A percentile compares a stretch with the other conserved stretches of the same genome.
Conservation (phyloP, 2,797 vertebrate genomes). For the Clamator glandarius region DNA sequence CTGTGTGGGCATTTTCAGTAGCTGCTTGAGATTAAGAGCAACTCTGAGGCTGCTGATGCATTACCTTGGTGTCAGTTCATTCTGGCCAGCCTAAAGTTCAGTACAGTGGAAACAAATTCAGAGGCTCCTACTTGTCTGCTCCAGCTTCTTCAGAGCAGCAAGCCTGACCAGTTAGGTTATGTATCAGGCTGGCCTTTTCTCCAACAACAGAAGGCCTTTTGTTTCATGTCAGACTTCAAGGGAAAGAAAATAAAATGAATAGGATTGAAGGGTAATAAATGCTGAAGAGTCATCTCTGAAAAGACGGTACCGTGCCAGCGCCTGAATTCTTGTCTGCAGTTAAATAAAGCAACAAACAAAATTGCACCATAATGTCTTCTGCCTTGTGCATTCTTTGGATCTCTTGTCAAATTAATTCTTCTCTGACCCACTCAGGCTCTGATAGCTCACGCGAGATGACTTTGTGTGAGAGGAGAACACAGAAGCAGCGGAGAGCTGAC, state of each 20-base stretch:
- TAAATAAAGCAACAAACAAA: background rate
- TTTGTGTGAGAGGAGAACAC: background rate
- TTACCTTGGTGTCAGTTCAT: background rate
- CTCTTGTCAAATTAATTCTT: background rate
- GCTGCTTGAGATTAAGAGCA: background rate
- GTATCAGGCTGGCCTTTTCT: background rate
- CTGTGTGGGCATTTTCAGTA: background rate
- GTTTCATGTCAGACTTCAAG: background rate
- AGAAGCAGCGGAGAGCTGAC: background rate
- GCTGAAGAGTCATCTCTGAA: background rate
- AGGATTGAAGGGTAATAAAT: background rate
- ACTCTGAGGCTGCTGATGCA: background rate
- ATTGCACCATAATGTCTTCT: background rate
- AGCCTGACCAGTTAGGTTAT: background rate
- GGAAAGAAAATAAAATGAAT: background rate
- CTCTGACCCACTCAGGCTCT: background rate
- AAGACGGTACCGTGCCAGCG: background rate
- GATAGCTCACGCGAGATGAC: background rate
- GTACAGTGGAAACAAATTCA: background rate
- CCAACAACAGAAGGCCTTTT: background rate
- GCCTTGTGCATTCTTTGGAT: background rate
- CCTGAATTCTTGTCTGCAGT: background rate
- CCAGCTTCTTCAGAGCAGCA: background rate
- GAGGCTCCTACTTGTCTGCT: background rate
- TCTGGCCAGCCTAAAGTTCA: background rate